Evolutionary conservation across 2,888 invertebrate genomes (phyloP).

Genomic region (Lymantria dispar): DNA sequence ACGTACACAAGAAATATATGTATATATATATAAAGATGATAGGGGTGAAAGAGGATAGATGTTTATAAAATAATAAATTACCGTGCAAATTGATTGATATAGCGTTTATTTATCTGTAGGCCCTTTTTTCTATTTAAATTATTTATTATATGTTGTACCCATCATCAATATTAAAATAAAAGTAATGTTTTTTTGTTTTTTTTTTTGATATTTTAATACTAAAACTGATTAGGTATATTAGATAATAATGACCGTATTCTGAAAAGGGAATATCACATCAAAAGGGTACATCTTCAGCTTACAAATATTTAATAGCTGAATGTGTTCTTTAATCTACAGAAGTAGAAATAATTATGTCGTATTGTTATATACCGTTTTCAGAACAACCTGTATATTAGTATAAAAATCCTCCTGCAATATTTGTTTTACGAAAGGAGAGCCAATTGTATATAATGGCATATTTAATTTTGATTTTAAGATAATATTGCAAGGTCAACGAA

Average conservation of each 20-base stretch:
- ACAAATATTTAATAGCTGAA: not conserved
- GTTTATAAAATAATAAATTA: too few relatives aligned
- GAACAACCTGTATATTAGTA: slow-evolving; percentile 5
- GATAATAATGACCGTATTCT: slow-evolving; percentile 2
- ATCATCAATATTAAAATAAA: too few relatives aligned
- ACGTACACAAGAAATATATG: too few relatives aligned
- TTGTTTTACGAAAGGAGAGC: slow-evolving; percentile 30
- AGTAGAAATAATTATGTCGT: not conserved
- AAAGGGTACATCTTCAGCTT: not conserved
- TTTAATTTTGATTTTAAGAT: slow-evolving; percentile 23
- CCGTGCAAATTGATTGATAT: too few relatives aligned
- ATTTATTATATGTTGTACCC: too few relatives aligned
- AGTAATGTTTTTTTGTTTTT: not conserved
- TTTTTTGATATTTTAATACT: slow-evolving; percentile 17
- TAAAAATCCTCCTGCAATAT: slow-evolving; percentile 29
- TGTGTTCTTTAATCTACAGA: not conserved
- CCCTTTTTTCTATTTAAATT: too few relatives aligned
- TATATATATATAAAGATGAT: too few relatives aligned
- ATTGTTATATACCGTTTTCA: not conserved
- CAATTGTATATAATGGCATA: slow-evolving; percentile 16
- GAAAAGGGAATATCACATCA: not conserved
- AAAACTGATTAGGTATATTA: slow-evolving; percentile 17
- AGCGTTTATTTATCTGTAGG: too few relatives aligned
- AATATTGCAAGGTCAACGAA: slow-evolving; percentile 29
- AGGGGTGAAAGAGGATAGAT: too few relatives aligned